A percentile compares a stretch with the other conserved stretches of the same genome.
Conservation (phyloP, 1,140 invertebrate genomes). For the Papilio glaucus region DNA sequence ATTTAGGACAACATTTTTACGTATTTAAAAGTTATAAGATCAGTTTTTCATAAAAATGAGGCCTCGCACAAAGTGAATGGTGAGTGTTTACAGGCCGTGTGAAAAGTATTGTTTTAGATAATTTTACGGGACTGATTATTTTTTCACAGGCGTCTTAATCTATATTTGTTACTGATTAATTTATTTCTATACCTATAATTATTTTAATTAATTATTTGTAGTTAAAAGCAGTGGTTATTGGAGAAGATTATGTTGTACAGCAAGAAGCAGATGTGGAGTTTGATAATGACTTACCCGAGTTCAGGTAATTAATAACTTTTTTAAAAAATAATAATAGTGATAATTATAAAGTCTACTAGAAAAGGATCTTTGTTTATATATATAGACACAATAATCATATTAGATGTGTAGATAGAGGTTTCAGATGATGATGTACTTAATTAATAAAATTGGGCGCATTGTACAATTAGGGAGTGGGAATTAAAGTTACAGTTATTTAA, state of each 20-base stretch:
- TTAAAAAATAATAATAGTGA: not conserved
- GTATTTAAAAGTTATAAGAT: not conserved
- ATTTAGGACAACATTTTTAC: no score
- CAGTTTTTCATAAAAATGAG: not conserved
- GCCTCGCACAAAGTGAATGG: not conserved
- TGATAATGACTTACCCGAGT: conserved; percentile 95
- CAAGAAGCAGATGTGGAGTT: conserved; percentile 93
- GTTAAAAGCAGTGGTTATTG: conserved; percentile 95
- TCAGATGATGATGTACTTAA: no score
- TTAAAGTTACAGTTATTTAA: no score
- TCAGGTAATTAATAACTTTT: conserved; percentile 85
- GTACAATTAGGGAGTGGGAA: no score
- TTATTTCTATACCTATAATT: not conserved
- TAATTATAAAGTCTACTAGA: not conserved
- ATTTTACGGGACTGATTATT: not conserved
- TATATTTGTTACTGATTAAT: no score
- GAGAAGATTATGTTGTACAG: conserved; percentile 89
- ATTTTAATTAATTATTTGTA: conserved; percentile 79
- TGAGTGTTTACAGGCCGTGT: not conserved
- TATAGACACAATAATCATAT: no score
- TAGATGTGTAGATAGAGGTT: no score
- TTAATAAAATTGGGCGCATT: no score
- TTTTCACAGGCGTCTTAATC: not conserved
- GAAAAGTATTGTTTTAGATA: not conserved
- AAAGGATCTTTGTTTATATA: no score